Percentiles rank a stretch among this genome's conserved stretches.
phyloP scores from a whole-genome alignment of 2,888 invertebrate genomes.

The Amblyjoppa fuscipennis region DNA sequence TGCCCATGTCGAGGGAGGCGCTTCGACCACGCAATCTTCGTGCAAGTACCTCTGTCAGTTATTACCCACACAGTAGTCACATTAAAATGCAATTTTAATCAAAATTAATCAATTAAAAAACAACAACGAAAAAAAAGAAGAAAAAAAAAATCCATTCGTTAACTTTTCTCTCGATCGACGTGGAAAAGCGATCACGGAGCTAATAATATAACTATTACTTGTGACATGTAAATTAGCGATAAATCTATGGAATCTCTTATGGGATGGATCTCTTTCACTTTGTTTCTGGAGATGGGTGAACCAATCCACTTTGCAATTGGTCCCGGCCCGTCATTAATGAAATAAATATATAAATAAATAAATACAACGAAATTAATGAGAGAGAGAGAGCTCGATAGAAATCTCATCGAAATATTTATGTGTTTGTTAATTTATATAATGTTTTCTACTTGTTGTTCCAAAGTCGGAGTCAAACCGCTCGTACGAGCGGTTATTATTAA shows the following conservation, averaged over 20 bases:
- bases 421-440: background rate
- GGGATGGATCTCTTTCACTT: too few species aligned
- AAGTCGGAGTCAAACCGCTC: conserved; percentile 21
- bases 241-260: too few species aligned
- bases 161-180: background rate
- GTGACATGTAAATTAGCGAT: too few species aligned
- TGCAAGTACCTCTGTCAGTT: background rate
- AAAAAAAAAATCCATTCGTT: conserved; percentile 18
- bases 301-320: too few species aligned
- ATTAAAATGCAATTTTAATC: background rate
- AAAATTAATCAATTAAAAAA: background rate
- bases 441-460: conserved; percentile 2
- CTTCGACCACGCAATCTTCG: background rate
- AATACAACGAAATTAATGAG: background rate
- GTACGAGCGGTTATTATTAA: conserved; percentile 74
- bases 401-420: conserved; percentile 1
- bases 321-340: too few species aligned
- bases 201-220: too few species aligned
- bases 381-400: background rate
- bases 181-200: conserved; percentile 6
- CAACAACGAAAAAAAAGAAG: background rate
- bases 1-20: background rate
- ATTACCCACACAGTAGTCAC: background rate
- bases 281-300: too few species aligned
- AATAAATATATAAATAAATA: too few species aligned